These are phyloP conservation scores for Polia nebulosa DNA, from an alignment of 2,888 invertebrate genomes.

Conservation along the genomic window DNA sequence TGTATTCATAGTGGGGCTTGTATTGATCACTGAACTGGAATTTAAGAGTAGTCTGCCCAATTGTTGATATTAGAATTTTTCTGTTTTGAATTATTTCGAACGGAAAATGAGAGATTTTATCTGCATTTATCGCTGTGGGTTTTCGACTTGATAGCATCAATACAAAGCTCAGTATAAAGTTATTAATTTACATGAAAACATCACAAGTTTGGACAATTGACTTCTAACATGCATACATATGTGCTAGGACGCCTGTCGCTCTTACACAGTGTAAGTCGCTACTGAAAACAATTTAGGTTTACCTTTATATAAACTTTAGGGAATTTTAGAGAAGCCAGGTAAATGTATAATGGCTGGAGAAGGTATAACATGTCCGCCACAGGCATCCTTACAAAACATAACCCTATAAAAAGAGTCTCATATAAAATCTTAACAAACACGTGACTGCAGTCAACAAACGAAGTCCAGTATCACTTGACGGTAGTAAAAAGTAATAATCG, in stretches of 20 bases:
- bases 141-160: slow-evolving; percentile 22
- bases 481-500: slow-evolving; percentile 66
- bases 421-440: slow-evolving; percentile 62
- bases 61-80: not conserved
- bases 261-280: not conserved
- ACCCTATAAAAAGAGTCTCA: slow-evolving; percentile 53
- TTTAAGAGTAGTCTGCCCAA: not conserved
- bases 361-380: slow-evolving; percentile 26
- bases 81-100: not conserved
- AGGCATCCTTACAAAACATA: slow-evolving; percentile 55
- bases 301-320: not conserved
- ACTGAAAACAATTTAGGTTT: not conserved
- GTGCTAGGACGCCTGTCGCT: slow-evolving; percentile 32
- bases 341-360: not conserved
- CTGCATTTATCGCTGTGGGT: not conserved
- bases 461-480: slow-evolving; percentile 59
- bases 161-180: slow-evolving; percentile 40
- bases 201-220: slow-evolving; percentile 72
- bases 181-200: slow-evolving; percentile 60
- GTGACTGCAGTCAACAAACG: slow-evolving; percentile 63
- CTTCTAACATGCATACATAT: slow-evolving; percentile 57
- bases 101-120: not conserved
- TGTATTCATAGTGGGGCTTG: slow-evolving; percentile 37
- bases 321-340: not conserved
- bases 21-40: slow-evolving; percentile 19